Percentiles rank a stretch among this genome's conserved stretches.
Conservation (phyloP, 1,140 invertebrate genomes). For the Trichonephila inaurata region DNA sequence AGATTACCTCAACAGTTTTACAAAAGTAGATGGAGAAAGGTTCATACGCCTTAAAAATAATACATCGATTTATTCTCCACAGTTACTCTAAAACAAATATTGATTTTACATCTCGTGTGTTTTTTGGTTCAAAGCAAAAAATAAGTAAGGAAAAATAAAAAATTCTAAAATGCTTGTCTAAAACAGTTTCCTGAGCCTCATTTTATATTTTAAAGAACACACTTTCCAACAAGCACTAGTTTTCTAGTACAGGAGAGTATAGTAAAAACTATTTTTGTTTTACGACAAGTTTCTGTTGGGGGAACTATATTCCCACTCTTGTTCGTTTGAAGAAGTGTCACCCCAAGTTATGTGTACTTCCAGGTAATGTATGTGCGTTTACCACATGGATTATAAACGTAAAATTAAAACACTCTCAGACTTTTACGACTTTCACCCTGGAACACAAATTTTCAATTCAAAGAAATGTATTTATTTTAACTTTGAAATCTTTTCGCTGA, state of each 20-base stretch:
- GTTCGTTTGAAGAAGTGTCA: background rate
- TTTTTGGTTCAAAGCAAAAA: too few relatives aligned
- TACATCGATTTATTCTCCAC: too few relatives aligned
- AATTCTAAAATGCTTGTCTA: background rate
- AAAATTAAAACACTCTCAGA: background rate
- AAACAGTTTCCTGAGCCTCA: background rate
- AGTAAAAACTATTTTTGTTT: slow-evolving; percentile 18
- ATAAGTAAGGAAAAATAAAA: too few relatives aligned
- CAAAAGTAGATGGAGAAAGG: too few relatives aligned
- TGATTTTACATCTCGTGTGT: too few relatives aligned
- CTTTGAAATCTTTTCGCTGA: background rate
- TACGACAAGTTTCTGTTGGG: background rate
- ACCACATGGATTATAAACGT: background rate
- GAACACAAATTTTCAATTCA: background rate
- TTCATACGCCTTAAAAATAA: too few relatives aligned
- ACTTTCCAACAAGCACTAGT: background rate
- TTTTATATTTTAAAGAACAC: background rate
- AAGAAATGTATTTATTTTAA: slow-evolving; percentile 14
- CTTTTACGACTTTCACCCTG: background rate
- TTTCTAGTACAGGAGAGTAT: background rate
- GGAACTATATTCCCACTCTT: background rate
- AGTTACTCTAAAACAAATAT: too few relatives aligned
- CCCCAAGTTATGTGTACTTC: background rate
- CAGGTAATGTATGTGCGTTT: background rate
- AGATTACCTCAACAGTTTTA: too few relatives aligned